phyloP scores from a whole-genome alignment of 1,140 invertebrate genomes.

The Zaprionus inermis region DNA sequence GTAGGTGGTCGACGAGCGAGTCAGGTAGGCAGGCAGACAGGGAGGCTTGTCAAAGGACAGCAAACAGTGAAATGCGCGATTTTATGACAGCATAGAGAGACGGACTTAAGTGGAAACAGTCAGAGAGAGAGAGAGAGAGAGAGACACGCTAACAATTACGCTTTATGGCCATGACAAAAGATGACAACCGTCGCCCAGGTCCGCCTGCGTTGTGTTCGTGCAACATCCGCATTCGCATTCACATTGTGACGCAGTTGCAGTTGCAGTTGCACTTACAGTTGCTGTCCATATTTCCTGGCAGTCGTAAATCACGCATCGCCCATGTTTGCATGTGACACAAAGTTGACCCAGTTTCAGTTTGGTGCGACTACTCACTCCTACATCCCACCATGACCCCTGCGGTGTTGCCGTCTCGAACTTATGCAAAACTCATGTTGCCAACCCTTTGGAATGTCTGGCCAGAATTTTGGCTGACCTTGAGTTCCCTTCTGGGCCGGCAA shows the following conservation, averaged over 20 bases:
- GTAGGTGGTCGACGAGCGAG: constrained; percentile 6
- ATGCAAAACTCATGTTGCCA: constrained; percentile 18
- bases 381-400: not conserved
- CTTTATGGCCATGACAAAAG: constrained; percentile 78
- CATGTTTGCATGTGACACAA: constrained; percentile 68
- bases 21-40: not conserved
- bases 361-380: constrained; percentile 30
- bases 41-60: constrained; percentile 65
- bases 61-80: constrained; percentile 68
- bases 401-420: constrained; percentile 18
- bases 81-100: constrained; percentile 48
- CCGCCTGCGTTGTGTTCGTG: constrained; percentile 1
- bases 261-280: constrained; percentile 22
- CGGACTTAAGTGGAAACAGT: constrained; percentile 71
- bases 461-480: constrained; percentile 40
- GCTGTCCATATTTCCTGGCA: constrained; percentile 39
- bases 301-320: constrained; percentile 63
- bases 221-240: constrained; percentile 60
- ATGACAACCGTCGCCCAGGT: constrained; percentile 43
- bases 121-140: constrained; percentile 39
- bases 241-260: constrained; percentile 39
- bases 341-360: constrained; percentile 60
- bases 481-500: not conserved
- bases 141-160: constrained; percentile 43
- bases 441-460: constrained; percentile 31